These are phyloP conservation scores for Drosophila siamana DNA, from an alignment of 2,888 invertebrate genomes.

Conservation along the genomic window DNA sequence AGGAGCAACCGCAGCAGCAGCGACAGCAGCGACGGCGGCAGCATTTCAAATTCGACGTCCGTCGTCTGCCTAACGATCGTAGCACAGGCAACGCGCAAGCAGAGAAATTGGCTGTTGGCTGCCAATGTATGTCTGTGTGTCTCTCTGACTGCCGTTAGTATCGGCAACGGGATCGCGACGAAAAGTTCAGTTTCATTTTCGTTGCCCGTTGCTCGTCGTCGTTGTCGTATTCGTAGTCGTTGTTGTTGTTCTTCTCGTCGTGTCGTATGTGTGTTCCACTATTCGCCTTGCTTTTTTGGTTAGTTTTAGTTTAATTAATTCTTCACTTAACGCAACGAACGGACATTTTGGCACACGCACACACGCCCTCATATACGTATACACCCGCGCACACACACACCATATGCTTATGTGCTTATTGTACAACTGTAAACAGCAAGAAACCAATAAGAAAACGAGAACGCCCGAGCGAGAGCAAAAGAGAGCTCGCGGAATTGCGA, in stretches of 20 bases:
- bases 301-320: conserved; percentile 28
- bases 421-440: conserved; percentile 32
- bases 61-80: conserved; percentile 73
- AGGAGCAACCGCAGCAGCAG: conserved; percentile 34
- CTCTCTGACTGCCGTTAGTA: conserved; percentile 74
- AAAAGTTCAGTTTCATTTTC: conserved; percentile 82
- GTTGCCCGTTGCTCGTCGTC: conserved; percentile 65
- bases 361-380: neutral
- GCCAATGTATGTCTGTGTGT: conserved; percentile 31
- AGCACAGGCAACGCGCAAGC: conserved; percentile 67
- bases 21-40: conserved; percentile 30
- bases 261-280: neutral
- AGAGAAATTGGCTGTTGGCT: conserved; percentile 36
- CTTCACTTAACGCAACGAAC: conserved; percentile 17
- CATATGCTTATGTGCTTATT: neutral
- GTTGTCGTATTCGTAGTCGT: conserved; percentile 34
- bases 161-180: conserved; percentile 79
- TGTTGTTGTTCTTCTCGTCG: conserved; percentile 4
- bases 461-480: conserved; percentile 1
- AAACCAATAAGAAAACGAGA: conserved; percentile 48
- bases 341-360: conserved; percentile 51
- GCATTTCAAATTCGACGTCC: conserved; percentile 28
- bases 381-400: neutral
- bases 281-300: conserved; percentile 20
- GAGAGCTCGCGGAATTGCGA: conserved; percentile 17